A percentile compares a stretch with the other conserved stretches of the same genome.
Evolutionary conservation across 2,888 invertebrate species (phyloP).

Genomic region (Heteropelma amictum): DNA sequence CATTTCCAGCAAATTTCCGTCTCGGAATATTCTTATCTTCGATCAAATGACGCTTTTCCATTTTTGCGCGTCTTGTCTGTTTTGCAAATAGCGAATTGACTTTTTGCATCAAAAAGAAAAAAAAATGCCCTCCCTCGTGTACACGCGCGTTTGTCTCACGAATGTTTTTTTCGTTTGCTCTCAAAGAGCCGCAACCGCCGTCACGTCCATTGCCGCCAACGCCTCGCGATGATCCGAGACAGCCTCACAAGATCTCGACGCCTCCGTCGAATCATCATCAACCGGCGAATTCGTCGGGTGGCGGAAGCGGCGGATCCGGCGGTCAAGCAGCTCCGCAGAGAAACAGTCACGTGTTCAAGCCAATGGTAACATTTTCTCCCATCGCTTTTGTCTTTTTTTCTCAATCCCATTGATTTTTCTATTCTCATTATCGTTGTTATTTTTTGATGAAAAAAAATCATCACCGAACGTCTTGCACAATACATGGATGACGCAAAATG

Average conservation of each 20-base stretch:
- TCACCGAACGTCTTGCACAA: slow-evolving; percentile 30
- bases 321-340: slow-evolving; percentile 85
- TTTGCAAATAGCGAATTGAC: too few relatives aligned
- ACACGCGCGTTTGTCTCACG: neutral
- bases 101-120: neutral
- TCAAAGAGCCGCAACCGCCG: slow-evolving; percentile 88
- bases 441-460: slow-evolving; percentile 19
- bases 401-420: slow-evolving; percentile 14
- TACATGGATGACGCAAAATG: slow-evolving; percentile 32
- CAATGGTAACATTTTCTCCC: slow-evolving; percentile 83
- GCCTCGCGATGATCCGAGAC: slow-evolving; percentile 82
- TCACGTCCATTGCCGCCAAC: slow-evolving; percentile 92
- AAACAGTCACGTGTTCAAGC: slow-evolving; percentile 92
- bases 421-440: neutral
- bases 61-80: too few relatives aligned
- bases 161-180: neutral
- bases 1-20: too few relatives aligned
- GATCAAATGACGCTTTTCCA: too few relatives aligned
- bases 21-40: too few relatives aligned
- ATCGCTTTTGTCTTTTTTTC: too few relatives aligned
- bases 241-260: slow-evolving; percentile 75
- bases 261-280: slow-evolving; percentile 77
- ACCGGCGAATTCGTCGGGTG: slow-evolving; percentile 76
- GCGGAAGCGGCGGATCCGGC: slow-evolving; percentile 69
- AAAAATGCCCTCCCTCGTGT: neutral